These are phyloP conservation scores for Coregonus sp. DNA, from an alignment of 2,797 vertebrate genomes.

Conservation along the genomic window DNA sequence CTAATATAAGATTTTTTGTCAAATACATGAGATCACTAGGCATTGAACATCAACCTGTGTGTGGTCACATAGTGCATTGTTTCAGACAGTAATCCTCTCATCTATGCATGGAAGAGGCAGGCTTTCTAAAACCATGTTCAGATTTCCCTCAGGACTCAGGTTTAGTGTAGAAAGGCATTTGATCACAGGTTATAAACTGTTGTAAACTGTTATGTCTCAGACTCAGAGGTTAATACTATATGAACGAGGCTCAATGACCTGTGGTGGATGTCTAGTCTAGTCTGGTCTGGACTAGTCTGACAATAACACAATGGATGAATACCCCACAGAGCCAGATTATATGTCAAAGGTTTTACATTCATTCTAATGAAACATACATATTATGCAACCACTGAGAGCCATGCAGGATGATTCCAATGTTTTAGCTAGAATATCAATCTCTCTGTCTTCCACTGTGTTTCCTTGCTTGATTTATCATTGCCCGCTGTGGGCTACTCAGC, in stretches of 20 bases:
- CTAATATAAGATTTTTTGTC: neutral
- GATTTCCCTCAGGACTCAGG: neutral
- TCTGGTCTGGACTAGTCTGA: neutral
- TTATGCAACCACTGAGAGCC: no score
- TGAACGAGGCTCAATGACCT: neutral
- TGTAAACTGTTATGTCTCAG: neutral
- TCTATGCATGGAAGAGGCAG: neutral
- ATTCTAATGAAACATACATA: neutral
- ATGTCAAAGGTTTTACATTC: neutral
- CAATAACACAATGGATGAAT: neutral
- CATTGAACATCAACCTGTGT: neutral
- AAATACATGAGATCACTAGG: neutral
- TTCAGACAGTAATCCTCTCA: neutral
- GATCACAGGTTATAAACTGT: neutral
- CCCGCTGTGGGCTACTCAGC: neutral
- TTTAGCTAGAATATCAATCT: no score
- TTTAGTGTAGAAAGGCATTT: slow-evolving; percentile 2
- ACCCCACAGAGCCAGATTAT: neutral
- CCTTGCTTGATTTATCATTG: no score
- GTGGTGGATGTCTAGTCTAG: neutral
- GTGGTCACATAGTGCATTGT: neutral
- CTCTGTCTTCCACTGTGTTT: no score
- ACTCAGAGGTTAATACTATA: slow-evolving; percentile 1
- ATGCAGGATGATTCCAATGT: no score
- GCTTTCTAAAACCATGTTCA: neutral